phyloP scores from a whole-genome alignment of 2,888 invertebrate species.

The Cephus spinipes region DNA sequence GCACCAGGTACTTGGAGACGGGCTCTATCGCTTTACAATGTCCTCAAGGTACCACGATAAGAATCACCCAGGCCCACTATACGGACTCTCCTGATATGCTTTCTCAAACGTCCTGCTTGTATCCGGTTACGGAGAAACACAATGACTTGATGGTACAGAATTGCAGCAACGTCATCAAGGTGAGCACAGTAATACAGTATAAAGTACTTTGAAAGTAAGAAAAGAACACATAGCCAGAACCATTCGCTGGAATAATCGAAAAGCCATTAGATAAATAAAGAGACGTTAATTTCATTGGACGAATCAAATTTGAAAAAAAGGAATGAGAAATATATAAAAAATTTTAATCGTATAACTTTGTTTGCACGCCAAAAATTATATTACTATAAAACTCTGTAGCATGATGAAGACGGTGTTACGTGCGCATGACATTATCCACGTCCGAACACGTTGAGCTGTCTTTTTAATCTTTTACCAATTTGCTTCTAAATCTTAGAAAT shows the following conservation, averaged over 20 bases:
- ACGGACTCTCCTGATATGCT: constrained; percentile 15
- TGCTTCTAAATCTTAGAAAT: not conserved
- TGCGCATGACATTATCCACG: not conserved
- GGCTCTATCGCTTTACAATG: constrained; percentile 82
- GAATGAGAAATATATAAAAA: not conserved
- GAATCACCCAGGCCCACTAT: constrained; percentile 76
- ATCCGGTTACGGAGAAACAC: not conserved
- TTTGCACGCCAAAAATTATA: not conserved
- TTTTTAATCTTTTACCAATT: not conserved
- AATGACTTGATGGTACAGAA: not conserved
- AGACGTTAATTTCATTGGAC: not conserved
- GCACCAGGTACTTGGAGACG: constrained; percentile 77
- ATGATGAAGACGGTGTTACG: not conserved
- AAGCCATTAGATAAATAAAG: not conserved
- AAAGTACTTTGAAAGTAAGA: not conserved
- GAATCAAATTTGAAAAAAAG: not conserved
- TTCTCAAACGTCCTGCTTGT: not conserved
- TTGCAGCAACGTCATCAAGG: not conserved
- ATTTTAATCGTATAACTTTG: not conserved
- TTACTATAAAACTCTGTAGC: not conserved
- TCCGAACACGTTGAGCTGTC: too few species aligned
- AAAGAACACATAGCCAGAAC: not conserved
- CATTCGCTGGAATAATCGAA: not conserved
- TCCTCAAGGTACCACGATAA: constrained; percentile 88
- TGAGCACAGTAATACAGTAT: not conserved